phyloP scores from a whole-genome alignment of 2,113 vertebrate species.

The Salvelinus namaycush region DNA sequence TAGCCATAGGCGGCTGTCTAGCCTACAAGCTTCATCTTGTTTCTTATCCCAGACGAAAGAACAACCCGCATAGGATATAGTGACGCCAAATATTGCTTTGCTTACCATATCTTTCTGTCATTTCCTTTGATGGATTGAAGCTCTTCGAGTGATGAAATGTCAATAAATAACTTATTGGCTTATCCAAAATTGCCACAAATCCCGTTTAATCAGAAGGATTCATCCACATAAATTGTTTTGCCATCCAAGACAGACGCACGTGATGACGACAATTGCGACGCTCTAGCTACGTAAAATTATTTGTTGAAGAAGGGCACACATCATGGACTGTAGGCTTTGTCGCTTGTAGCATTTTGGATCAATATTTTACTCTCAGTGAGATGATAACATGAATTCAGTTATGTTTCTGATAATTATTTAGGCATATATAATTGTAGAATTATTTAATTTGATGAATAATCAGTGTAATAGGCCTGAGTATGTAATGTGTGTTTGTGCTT shows the following conservation, averaged over 20 bases:
- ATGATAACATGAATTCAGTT: too few species aligned
- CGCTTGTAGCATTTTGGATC: too few species aligned
- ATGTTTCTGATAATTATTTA: too few species aligned
- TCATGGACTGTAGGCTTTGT: too few species aligned
- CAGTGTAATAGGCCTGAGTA: too few species aligned
- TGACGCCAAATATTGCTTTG: background rate
- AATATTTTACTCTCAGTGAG: too few species aligned
- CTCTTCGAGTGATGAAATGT: background rate
- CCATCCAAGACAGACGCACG: background rate
- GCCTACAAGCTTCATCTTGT: background rate
- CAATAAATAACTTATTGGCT: background rate
- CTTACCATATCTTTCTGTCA: constrained; percentile 13
- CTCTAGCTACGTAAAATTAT: background rate
- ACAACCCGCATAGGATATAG: background rate
- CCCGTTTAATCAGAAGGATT: background rate
- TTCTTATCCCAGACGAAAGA: too few species aligned
- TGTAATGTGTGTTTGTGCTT: too few species aligned
- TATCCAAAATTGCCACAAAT: background rate
- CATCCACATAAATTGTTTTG: background rate
- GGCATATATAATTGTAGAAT: too few species aligned
- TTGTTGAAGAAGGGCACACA: too few species aligned
- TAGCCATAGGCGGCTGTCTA: background rate
- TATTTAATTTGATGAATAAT: too few species aligned
- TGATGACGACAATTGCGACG: background rate
- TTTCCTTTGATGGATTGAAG: constrained; percentile 1